Evolutionary conservation across 2,888 invertebrate genomes (phyloP).

Genomic region (Amphipoea lucens): DNA sequence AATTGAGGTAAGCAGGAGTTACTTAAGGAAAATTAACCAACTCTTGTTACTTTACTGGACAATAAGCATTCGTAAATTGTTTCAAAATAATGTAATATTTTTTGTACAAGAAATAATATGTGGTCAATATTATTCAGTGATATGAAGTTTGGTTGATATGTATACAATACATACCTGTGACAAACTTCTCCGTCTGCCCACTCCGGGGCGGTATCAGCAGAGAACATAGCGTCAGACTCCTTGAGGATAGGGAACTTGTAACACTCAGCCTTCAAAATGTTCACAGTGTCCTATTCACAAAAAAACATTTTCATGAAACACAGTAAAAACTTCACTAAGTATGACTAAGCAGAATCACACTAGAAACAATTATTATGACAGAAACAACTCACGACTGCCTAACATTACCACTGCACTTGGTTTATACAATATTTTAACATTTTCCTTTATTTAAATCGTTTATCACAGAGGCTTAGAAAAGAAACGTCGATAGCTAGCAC

Average conservation of each 20-base stretch:
- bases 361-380: conserved; percentile 27
- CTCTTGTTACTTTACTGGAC: background rate
- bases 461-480: conserved; percentile 9
- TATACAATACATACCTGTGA: conserved; percentile 89
- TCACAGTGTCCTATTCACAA: conserved; percentile 95
- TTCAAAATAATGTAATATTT: background rate
- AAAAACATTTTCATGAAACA: conserved; percentile 15
- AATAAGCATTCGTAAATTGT: background rate
- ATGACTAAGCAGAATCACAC: conserved; percentile 55
- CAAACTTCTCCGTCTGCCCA: conserved; percentile 99
- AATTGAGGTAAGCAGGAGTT: conserved; percentile 6
- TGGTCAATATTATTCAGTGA: background rate
- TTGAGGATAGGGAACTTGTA: conserved; percentile 96
- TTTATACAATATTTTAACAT: conserved; percentile 23
- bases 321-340: conserved; percentile 10
- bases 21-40: conserved; percentile 40
- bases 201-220: conserved; percentile 98
- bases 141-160: background rate
- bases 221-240: conserved; percentile 99
- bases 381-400: conserved; percentile 15
- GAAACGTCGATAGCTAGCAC: conserved; percentile 51
- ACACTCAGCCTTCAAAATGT: conserved; percentile 98
- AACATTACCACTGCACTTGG: conserved; percentile 27
- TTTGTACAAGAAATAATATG: background rate
- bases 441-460: conserved; percentile 24